Percentiles rank a stretch among this genome's conserved stretches.
These are phyloP conservation scores for Cephonodes hylas DNA, from an alignment of 2,888 invertebrate species.

Conservation along the genomic window DNA sequence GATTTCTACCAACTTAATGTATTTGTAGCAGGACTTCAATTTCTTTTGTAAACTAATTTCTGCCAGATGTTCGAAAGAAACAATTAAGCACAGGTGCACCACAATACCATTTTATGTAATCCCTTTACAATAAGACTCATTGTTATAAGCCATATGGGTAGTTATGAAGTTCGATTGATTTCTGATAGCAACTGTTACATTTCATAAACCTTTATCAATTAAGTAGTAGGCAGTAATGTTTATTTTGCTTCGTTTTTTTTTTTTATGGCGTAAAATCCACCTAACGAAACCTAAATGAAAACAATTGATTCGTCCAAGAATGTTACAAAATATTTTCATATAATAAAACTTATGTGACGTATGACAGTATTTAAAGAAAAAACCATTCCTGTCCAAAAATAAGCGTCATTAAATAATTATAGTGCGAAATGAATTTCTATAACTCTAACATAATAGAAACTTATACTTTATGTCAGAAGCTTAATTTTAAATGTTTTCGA, in stretches of 20 bases:
- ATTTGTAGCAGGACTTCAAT: conserved; percentile 11
- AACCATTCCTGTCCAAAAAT: too few species aligned
- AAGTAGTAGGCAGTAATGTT: background rate
- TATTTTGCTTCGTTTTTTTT: background rate
- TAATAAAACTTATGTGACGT: too few species aligned
- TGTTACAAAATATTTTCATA: too few species aligned
- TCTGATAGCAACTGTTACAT: background rate
- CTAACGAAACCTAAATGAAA: too few species aligned
- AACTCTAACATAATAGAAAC: too few species aligned
- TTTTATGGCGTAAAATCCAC: too few species aligned
- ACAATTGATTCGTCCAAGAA: too few species aligned
- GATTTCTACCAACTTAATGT: background rate
- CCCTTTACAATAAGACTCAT: conserved; percentile 15
- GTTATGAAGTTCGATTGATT: background rate
- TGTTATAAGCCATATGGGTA: background rate
- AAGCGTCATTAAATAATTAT: too few species aligned
- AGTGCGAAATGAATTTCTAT: too few species aligned
- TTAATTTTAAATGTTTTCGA: too few species aligned
- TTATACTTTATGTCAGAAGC: background rate
- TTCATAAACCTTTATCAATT: background rate
- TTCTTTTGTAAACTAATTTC: conserved; percentile 38
- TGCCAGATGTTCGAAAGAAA: conserved; percentile 24
- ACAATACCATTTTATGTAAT: conserved; percentile 25
- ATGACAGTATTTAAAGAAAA: too few species aligned
- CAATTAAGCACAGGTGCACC: conserved; percentile 27